Conservation (phyloP, 2,888 invertebrate genomes). For the Drosophila paramelanica region DNA sequence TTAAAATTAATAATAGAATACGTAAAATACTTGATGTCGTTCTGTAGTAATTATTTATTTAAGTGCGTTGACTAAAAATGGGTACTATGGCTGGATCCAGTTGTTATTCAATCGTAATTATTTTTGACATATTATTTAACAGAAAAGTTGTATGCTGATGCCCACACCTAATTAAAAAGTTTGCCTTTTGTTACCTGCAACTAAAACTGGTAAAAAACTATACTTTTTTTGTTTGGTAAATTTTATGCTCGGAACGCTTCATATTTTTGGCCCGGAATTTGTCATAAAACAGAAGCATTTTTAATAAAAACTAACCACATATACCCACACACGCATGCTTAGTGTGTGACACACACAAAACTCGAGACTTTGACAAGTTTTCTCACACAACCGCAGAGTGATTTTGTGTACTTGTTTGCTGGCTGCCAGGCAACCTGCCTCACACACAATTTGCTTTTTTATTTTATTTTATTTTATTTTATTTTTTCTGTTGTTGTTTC, state of each 20-base stretch:
- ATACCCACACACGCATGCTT: constrained; percentile 4
- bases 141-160: neutral
- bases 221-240: neutral
- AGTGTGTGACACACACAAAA: constrained; percentile 6
- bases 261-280: constrained; percentile 49
- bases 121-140: neutral
- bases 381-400: constrained; percentile 47
- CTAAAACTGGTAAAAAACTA: constrained; percentile 1
- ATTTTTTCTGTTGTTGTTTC: constrained; percentile 19
- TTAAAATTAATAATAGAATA: too few species aligned
- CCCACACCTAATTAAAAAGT: neutral
- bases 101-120: too few species aligned
- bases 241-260: constrained; percentile 10
- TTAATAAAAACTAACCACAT: constrained; percentile 67
- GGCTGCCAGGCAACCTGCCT: constrained; percentile 3
- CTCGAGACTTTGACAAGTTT: constrained; percentile 55
- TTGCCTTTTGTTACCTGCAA: neutral
- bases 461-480: constrained; percentile 2
- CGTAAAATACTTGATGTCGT: too few species aligned
- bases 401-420: constrained; percentile 40
- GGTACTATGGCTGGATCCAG: too few species aligned
- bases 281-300: constrained; percentile 64
- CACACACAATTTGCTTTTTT: constrained; percentile 18
- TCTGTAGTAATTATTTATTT: too few species aligned
- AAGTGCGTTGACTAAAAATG: too few species aligned